Evolutionary conservation across 2,888 invertebrate genomes (phyloP), one percentile per base, ranked within the genome.

Genomic region (Eudasyphora cyanicolor): DNA sequence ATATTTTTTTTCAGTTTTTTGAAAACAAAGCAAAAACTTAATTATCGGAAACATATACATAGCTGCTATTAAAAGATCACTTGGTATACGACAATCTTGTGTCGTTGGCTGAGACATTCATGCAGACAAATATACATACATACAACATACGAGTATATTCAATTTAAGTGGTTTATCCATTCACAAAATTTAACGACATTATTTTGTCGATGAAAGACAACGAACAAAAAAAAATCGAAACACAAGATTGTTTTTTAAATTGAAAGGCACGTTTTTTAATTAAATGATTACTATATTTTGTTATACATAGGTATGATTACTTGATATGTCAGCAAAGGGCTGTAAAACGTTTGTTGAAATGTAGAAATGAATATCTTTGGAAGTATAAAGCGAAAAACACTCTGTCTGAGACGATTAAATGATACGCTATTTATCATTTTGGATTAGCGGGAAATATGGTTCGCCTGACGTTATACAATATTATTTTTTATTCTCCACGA

Each of bases 211-310:
- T 42, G 67, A 6, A 38, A 42, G 29, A 24, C 42, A 21, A 24
- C 35, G 12, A 24, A 35, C 10, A 7, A 73, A 76, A 73, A 35
- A 62, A 17, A 64, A 71, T 76, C 76, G 29, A 67, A 67, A 70
- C 42, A 42, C 42, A 42, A 42, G 42, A 42, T 67, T 57, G 60
- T 24, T 54, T 67, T 12, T 6, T 64, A 49, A 57, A 45, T 60
- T 38, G 38, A 32, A 73, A 62, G 42, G 76, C 76, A 82, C 51
- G 74, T 70, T 79, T 83, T n/a, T 83, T 74, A 83, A 80, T 83
- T 83, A 80, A 83, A 79, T 64, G 69, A 29, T 64, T 32, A 24
- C 67, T 67, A 38, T 67, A 64, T 38, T 76, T 45, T 70, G 60
- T 54, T 5, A 27, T 21, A 60, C 1, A n/a, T n/a, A n/a, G 60